A percentile compares a stretch with the other conserved stretches of the same genome.
phyloP scores from a whole-genome alignment of 2,113 vertebrate species.

The Pterocles burchelli region DNA sequence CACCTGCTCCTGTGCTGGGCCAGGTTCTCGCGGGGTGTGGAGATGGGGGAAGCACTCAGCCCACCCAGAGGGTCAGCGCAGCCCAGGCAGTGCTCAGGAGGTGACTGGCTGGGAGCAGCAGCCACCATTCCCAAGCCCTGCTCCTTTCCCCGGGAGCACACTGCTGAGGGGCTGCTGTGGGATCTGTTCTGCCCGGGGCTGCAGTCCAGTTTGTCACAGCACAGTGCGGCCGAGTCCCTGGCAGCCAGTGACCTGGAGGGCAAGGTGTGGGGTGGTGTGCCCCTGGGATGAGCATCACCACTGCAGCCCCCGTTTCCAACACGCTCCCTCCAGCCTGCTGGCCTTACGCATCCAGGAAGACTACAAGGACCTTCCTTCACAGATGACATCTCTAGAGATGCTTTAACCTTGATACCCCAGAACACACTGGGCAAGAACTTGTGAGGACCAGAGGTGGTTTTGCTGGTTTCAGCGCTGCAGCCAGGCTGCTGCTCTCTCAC shows the following conservation, averaged over 20 bases:
- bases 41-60: not conserved
- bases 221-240: not conserved
- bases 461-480: not conserved
- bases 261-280: not conserved
- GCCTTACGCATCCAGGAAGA: fast-evolving
- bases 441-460: not conserved
- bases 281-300: fast-evolving
- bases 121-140: fast-evolving
- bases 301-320: not conserved
- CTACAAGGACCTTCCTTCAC: not conserved
- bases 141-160: not conserved
- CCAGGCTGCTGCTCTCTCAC: not conserved
- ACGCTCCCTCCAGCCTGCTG: fast-evolving
- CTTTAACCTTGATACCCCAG: not conserved
- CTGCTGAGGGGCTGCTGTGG: fast-evolving
- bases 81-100: not conserved
- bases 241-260: not conserved
- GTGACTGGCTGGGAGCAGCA: not conserved
- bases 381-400: not conserved
- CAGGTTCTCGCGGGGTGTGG: not conserved
- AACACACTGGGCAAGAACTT: not conserved
- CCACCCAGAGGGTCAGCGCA: not conserved
- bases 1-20: not conserved
- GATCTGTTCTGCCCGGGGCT: not conserved
- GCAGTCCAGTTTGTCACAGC: not conserved